Evolutionary conservation across 37 sponge, comb jelly and placozoan genomes (phyloP).

Genomic region (Trichoplax adhaerens): DNA sequence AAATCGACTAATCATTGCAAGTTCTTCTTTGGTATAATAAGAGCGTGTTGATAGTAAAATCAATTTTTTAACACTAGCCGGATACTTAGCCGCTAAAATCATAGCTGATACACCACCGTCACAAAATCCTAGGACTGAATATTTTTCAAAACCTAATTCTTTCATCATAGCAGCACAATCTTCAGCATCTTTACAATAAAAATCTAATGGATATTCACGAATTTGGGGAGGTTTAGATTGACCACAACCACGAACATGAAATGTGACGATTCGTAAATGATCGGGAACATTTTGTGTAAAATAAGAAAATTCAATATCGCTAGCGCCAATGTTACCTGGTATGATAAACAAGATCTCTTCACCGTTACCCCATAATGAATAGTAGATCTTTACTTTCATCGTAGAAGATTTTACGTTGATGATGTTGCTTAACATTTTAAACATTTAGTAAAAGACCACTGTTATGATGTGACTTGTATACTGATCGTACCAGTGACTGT

Average conservation of each 20-base stretch:
- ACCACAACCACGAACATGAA: conserved; percentile 29
- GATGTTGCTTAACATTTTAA: too few relatives aligned
- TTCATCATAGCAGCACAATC: conserved; percentile 35
- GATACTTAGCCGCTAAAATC: conserved; percentile 19
- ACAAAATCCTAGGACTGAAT: conserved; percentile 57
- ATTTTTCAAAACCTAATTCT: conserved; percentile 18
- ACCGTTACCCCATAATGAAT: too few relatives aligned
- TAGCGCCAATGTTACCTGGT: too few relatives aligned
- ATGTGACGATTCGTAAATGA: conserved; percentile 5
- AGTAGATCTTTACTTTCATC: too few relatives aligned
- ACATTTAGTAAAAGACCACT: too few relatives aligned
- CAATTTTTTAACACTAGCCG: conserved; percentile 23
- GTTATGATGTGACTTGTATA: too few relatives aligned
- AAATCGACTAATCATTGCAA: conserved; percentile 8
- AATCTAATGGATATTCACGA: conserved; percentile 6
- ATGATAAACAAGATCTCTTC: too few relatives aligned
- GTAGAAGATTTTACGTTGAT: too few relatives aligned
- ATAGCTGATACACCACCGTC: conserved; percentile 44
- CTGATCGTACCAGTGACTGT: too few relatives aligned
- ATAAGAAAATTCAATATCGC: too few relatives aligned
- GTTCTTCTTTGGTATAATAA: conserved; percentile 25
- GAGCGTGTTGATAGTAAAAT: conserved; percentile 46
- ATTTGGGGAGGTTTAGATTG: conserved; percentile 19
- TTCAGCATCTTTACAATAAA: conserved; percentile 22
- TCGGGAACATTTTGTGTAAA: too few relatives aligned